These are phyloP conservation scores for Eptesicus fuscus DNA, from an alignment of 2,113 vertebrate genomes.

Conservation along the genomic window DNA sequence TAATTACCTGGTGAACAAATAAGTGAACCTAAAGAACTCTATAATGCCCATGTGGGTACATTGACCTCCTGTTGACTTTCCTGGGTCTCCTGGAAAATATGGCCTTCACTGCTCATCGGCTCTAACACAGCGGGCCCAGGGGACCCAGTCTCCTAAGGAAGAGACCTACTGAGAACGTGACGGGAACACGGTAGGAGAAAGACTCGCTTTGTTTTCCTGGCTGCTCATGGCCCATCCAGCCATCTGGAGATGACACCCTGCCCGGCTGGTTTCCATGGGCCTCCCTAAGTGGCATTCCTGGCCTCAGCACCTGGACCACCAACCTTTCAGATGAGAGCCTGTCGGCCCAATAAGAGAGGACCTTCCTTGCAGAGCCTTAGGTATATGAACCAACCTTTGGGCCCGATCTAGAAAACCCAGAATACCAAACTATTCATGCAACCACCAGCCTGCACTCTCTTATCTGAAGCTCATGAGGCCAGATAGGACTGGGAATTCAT, in stretches of 20 bases:
- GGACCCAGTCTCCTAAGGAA: background rate
- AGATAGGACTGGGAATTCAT: background rate
- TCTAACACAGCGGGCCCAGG: background rate
- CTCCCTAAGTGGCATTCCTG: background rate
- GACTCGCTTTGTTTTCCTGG: background rate
- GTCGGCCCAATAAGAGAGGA: background rate
- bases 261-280: background rate
- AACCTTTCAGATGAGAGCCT: background rate
- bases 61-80: background rate
- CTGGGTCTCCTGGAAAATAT: background rate
- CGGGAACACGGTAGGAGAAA: background rate
- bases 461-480: background rate
- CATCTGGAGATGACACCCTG: background rate
- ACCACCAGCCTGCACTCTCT: background rate
- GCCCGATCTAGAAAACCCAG: background rate
- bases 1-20: background rate
- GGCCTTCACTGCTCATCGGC: background rate
- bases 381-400: background rate
- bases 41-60: background rate
- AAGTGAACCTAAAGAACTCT: slow-evolving; percentile 7
- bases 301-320: background rate
- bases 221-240: background rate
- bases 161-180: background rate
- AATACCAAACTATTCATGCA: background rate
- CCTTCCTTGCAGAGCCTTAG: background rate